Percentiles rank a stretch among this genome's conserved stretches.
These are phyloP conservation scores for Suricata suricatta DNA, from an alignment of 2,113 vertebrate genomes.

Conservation along the genomic window DNA sequence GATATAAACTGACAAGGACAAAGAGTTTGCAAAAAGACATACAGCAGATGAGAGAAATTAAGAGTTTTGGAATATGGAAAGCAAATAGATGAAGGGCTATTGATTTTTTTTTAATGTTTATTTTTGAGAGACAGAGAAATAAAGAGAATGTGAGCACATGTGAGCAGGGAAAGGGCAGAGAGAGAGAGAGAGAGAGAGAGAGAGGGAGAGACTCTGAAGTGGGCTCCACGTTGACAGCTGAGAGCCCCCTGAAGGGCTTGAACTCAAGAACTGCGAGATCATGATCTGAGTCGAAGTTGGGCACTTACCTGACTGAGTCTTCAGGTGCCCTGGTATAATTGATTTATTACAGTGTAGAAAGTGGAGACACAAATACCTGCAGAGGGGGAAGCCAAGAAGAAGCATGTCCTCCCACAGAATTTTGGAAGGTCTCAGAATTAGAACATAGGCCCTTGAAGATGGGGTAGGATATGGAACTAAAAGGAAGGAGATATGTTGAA, in stretches of 20 bases:
- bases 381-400: background rate
- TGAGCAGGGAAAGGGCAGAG: too few relatives aligned
- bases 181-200: too few relatives aligned
- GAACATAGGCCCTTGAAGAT: background rate
- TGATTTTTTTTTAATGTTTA: too few relatives aligned
- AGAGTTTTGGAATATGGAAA: slow-evolving; percentile 17
- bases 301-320: too few relatives aligned
- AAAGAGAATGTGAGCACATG: too few relatives aligned
- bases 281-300: too few relatives aligned
- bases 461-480: background rate
- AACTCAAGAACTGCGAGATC: too few relatives aligned
- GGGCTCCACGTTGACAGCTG: too few relatives aligned
- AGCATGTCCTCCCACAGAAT: background rate
- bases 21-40: background rate
- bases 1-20: background rate
- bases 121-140: too few relatives aligned
- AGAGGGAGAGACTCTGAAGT: too few relatives aligned
- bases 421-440: background rate
- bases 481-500: background rate
- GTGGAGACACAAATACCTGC: background rate
- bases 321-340: background rate
- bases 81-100: background rate
- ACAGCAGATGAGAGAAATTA: background rate
- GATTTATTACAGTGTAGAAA: background rate
- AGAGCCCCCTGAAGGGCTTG: too few relatives aligned